phyloP scores from a whole-genome alignment of 2,888 invertebrate species.

The Dysmachus trigonus region DNA sequence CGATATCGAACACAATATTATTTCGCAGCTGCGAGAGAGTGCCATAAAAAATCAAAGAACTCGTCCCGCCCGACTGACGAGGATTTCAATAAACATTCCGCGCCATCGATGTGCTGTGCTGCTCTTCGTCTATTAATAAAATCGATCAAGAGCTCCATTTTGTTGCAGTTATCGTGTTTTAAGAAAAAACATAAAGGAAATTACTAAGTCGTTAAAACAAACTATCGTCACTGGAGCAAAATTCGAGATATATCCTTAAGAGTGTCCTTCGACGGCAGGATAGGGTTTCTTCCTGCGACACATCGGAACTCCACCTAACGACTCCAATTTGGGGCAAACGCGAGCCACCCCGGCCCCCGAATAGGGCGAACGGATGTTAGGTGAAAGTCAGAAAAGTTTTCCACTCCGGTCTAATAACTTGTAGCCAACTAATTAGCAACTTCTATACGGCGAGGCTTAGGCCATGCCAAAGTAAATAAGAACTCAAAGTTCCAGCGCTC shows the following conservation, averaged over 20 bases:
- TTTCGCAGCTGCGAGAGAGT: neutral
- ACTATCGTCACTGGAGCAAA: slow-evolving; percentile 2
- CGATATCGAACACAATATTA: neutral
- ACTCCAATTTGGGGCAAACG: neutral
- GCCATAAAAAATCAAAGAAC: neutral
- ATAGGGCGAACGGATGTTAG: neutral
- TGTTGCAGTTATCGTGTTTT: neutral
- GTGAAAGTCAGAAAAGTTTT: slow-evolving; percentile 33
- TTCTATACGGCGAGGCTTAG: slow-evolving; percentile 19
- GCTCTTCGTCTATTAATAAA: neutral
- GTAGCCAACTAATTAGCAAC: slow-evolving; percentile 31
- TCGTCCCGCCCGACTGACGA: neutral
- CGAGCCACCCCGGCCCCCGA: neutral
- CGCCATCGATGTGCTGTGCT: neutral
- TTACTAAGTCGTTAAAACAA: neutral
- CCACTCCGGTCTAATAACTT: slow-evolving; percentile 31
- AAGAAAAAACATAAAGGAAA: neutral
- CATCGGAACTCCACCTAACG: neutral
- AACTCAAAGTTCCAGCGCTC: slow-evolving; percentile 8
- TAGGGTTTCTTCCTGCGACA: neutral
- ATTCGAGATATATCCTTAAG: neutral
- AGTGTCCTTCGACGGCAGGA: neutral
- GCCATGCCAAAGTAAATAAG: slow-evolving; percentile 19
- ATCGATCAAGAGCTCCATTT: neutral
- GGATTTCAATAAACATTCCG: neutral